Conservation (phyloP, 2,797 vertebrate species). For the Morelia viridis region DNA sequence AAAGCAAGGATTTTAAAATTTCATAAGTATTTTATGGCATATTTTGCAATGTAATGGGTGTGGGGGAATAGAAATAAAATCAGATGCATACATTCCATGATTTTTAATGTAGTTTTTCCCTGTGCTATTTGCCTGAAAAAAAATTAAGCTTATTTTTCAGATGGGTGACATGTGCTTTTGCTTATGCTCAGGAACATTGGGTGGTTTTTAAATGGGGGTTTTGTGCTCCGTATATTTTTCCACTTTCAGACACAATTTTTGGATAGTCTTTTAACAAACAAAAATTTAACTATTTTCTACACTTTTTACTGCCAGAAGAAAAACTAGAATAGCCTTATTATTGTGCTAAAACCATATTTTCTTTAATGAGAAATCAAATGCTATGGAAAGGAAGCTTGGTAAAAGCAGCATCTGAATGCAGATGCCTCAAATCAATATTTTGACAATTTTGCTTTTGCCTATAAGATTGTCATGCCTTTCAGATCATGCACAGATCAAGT, state of each 20-base stretch:
- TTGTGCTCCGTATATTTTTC: constrained; percentile 31
- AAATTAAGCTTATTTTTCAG: background rate
- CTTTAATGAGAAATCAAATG: constrained; percentile 19
- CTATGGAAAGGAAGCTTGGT: background rate
- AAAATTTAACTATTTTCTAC: background rate
- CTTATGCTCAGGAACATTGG: constrained; percentile 2
- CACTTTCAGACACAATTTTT: constrained; percentile 38
- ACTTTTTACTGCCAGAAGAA: constrained; percentile 35
- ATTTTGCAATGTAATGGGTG: background rate
- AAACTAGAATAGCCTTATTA: constrained; percentile 38
- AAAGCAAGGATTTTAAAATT: background rate
- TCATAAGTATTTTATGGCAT: background rate
- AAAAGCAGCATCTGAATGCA: constrained; percentile 29
- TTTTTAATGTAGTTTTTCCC: constrained; percentile 36
- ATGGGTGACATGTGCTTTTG: background rate
- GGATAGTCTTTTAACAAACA: background rate
- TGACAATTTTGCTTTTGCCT: constrained; percentile 15
- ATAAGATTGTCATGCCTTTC: constrained; percentile 18
- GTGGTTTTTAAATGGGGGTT: constrained; percentile 17
- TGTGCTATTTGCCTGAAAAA: constrained; percentile 5
- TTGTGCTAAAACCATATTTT: constrained; percentile 14
- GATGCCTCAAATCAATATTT: constrained; percentile 6
- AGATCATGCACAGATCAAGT: background rate
- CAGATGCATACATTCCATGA: background rate
- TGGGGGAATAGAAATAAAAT: background rate